Percentiles rank a stretch among this genome's conserved stretches.
Evolutionary conservation across 1,140 invertebrate species (phyloP).

Genomic region (Lamellibrachia luymesi): DNA sequence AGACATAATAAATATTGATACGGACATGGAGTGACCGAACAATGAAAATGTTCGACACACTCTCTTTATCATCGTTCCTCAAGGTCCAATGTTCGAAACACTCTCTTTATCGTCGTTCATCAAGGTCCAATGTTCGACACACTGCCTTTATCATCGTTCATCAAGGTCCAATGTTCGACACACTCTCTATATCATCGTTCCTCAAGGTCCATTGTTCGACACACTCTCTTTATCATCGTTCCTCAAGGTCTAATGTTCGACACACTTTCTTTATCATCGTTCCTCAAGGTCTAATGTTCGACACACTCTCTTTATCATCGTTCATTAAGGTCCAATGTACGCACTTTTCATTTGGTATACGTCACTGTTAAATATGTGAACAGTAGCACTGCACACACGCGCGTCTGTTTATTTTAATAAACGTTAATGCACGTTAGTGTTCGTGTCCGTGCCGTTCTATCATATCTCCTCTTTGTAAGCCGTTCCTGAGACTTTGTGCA

Average conservation of each 20-base stretch:
- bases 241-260: no score
- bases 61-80: not conserved
- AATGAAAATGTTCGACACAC: not conserved
- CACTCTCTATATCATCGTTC: not conserved
- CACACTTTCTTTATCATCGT: no score
- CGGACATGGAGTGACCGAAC: no score
- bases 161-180: not conserved
- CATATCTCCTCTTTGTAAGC: not conserved
- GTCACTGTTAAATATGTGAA: not conserved
- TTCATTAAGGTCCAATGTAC: not conserved
- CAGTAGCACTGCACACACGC: not conserved
- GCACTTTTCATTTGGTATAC: not conserved
- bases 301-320: no score
- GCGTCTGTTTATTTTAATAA: not conserved
- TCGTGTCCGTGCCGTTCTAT: not conserved
- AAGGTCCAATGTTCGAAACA: not conserved
- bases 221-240: not conserved
- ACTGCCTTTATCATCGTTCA: not conserved
- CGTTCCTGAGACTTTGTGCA: not conserved
- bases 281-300: no score
- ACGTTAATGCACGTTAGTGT: not conserved
- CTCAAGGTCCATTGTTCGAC: no score
- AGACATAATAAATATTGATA: no score
- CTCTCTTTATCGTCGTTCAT: no score
- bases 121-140: not conserved